Evolutionary conservation across 2,888 invertebrate species (phyloP).

Genomic region (Embidobia sp.): DNA sequence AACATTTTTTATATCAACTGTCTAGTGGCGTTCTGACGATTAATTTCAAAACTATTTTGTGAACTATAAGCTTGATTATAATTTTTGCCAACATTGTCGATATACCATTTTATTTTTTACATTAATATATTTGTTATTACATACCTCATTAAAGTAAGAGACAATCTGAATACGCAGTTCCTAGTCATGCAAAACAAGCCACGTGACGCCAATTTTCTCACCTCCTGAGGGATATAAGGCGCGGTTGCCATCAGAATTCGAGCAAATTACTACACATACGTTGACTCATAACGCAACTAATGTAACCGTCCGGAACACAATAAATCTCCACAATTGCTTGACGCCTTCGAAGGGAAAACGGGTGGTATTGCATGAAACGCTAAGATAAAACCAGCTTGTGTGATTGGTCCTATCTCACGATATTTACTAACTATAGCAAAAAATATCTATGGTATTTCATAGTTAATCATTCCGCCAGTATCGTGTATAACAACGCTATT

Average conservation of each 20-base stretch:
- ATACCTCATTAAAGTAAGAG: constrained; percentile 32
- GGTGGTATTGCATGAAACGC: constrained; percentile 34
- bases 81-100: no score
- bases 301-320: constrained; percentile 33
- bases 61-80: no score
- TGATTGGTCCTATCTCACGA: constrained; percentile 35
- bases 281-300: constrained; percentile 54
- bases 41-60: no score
- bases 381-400: constrained; percentile 36
- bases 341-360: constrained; percentile 47
- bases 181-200: constrained; percentile 35
- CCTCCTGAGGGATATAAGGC: constrained; percentile 58
- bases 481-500: no score
- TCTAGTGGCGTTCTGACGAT: no score
- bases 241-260: constrained; percentile 61
- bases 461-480: constrained; percentile 26
- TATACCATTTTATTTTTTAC: no score
- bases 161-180: constrained; percentile 38
- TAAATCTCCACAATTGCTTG: constrained; percentile 63
- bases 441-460: constrained; percentile 21
- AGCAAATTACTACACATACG: constrained; percentile 57
- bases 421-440: constrained; percentile 40
- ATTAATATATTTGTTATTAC: constrained; percentile 20
- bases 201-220: constrained; percentile 55
- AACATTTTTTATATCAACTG: no score